These are phyloP conservation scores for Heliconius congener DNA, from an alignment of 1,140 invertebrate genomes.

Conservation along the genomic window DNA sequence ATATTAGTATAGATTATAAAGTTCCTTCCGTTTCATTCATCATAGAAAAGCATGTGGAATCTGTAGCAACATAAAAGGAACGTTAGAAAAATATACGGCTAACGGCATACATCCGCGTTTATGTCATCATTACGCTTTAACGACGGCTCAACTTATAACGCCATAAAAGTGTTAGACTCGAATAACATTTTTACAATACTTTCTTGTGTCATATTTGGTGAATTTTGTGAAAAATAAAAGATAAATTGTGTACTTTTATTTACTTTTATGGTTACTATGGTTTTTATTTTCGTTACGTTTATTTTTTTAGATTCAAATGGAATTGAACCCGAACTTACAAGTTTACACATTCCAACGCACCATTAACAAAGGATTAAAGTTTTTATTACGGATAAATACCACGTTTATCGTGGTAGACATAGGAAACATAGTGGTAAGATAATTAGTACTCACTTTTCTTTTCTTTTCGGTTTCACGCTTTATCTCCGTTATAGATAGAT, in stretches of 20 bases:
- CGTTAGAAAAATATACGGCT: constrained; percentile 26
- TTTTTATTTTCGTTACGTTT: too few relatives aligned
- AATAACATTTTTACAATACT: constrained; percentile 3
- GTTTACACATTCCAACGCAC: too few relatives aligned
- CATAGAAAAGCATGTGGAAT: constrained; percentile 20
- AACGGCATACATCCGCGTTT: constrained; percentile 19
- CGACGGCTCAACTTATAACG: constrained; percentile 11
- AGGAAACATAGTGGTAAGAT: too few relatives aligned
- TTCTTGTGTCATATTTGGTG: neutral
- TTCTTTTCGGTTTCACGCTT: too few relatives aligned
- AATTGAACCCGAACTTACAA: too few relatives aligned
- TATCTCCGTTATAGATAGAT: too few relatives aligned
- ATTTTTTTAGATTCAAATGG: too few relatives aligned
- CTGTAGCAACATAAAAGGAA: constrained; percentile 14
- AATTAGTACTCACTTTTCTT: too few relatives aligned
- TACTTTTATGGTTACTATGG: too few relatives aligned
- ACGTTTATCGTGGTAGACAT: too few relatives aligned
- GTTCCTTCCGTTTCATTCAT: constrained; percentile 17
- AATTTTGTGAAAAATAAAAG: neutral
- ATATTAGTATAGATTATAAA: neutral
- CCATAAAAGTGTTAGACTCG: constrained; percentile 3
- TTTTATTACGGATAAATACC: too few relatives aligned
- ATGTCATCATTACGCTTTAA: constrained; percentile 26
- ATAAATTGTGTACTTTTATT: neutral
- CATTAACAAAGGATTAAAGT: too few relatives aligned